Evolutionary conservation across 2,797 vertebrate species (phyloP).

Genomic region (Rhinophrynus dorsalis): DNA sequence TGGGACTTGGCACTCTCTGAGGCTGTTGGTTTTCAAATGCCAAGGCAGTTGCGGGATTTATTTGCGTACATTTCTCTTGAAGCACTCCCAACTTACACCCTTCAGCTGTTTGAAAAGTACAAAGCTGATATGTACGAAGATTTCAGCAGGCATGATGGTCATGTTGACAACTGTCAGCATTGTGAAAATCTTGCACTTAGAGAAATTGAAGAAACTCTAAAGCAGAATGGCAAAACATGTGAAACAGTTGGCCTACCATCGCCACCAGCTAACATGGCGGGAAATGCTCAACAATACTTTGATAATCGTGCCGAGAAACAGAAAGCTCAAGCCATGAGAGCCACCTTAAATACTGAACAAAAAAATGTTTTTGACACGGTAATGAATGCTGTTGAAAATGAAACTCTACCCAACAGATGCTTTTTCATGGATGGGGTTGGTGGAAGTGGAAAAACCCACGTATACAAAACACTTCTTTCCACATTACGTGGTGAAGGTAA

Average conservation of each 20-base stretch:
- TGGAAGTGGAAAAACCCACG: background rate
- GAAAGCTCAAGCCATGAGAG: background rate
- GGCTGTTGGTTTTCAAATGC: background rate
- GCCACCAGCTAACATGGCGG: too few relatives aligned
- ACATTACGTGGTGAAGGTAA: background rate
- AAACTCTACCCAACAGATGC: background rate
- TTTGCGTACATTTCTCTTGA: background rate
- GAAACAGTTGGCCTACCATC: too few relatives aligned
- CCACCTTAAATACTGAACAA: background rate
- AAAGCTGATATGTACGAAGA: background rate
- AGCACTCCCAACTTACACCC: background rate
- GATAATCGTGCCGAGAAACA: too few relatives aligned
- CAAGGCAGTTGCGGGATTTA: background rate
- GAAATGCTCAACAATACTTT: too few relatives aligned
- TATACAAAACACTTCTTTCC: background rate
- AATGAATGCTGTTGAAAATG: background rate
- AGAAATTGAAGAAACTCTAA: too few relatives aligned
- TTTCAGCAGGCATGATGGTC: too few relatives aligned
- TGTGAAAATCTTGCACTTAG: too few relatives aligned
- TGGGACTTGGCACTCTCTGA: background rate
- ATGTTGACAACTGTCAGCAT: too few relatives aligned
- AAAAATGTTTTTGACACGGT: background rate
- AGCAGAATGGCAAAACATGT: too few relatives aligned
- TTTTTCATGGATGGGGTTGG: background rate
- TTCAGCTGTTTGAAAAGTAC: background rate